Conservation (phyloP, 2,888 invertebrate species). For the Dinocampus coccinellae region DNA sequence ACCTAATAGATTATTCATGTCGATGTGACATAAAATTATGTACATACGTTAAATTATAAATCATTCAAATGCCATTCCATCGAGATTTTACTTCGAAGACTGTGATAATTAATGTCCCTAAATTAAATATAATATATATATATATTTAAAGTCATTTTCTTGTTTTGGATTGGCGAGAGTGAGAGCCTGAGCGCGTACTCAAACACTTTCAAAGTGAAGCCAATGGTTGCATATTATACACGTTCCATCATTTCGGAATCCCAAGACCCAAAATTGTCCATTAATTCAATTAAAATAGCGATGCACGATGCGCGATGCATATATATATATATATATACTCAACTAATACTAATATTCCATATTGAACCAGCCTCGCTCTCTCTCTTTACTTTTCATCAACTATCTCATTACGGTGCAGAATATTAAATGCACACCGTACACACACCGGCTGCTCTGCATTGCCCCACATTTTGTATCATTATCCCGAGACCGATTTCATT, state of each 20-base stretch:
- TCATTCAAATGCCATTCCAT: slow-evolving; percentile 1
- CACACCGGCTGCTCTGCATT: slow-evolving; percentile 34
- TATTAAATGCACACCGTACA: slow-evolving; percentile 41
- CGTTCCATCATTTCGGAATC: slow-evolving; percentile 26
- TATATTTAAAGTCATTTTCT: slow-evolving; percentile 33
- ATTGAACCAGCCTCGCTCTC: slow-evolving; percentile 38
- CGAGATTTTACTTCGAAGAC: slow-evolving; percentile 32
- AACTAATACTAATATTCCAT: slow-evolving; percentile 44
- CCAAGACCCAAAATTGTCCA: slow-evolving; percentile 28
- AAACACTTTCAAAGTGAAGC: slow-evolving; percentile 3
- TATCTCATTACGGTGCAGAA: slow-evolving; percentile 36
- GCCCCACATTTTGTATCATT: not conserved
- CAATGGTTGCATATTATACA: slow-evolving; percentile 20
- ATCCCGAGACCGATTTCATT: slow-evolving; percentile 20
- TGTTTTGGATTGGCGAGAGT: slow-evolving; percentile 29
- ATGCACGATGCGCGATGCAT: slow-evolving; percentile 14
- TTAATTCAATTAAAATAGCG: slow-evolving; percentile 23
- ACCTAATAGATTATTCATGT: slow-evolving; percentile 29
- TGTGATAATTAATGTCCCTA: slow-evolving; percentile 30
- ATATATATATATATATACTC: slow-evolving; percentile 35
- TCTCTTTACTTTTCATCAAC: slow-evolving; percentile 44
- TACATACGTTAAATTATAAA: slow-evolving; percentile 24
- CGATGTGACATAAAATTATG: slow-evolving; percentile 27
- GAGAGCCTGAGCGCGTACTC: slow-evolving; percentile 38
- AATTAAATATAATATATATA: slow-evolving; percentile 32